Evolutionary conservation across 2,113 vertebrate species (phyloP).

Genomic region (Campylomormyrus numenius): DNA sequence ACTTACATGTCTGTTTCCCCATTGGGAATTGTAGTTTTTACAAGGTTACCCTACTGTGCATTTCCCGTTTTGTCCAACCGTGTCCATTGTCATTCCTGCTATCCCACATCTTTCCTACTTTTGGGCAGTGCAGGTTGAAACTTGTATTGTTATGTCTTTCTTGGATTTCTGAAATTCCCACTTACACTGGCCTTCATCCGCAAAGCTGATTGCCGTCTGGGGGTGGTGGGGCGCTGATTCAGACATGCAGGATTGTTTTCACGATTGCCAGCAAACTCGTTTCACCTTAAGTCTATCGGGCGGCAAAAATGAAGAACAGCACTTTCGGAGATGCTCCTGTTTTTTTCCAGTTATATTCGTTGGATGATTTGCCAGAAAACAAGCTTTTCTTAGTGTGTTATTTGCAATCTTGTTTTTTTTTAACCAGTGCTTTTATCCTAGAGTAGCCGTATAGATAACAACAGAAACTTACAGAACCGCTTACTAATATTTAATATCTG

Average conservation of each 20-base stretch:
- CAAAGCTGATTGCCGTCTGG: background rate
- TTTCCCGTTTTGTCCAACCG: background rate
- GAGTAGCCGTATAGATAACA: background rate
- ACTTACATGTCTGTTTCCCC: background rate
- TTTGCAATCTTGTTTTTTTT: background rate
- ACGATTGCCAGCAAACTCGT: background rate
- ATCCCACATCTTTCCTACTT: constrained; percentile 17
- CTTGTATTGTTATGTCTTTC: constrained; percentile 52
- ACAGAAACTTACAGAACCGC: background rate
- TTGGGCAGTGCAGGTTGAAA: constrained; percentile 38
- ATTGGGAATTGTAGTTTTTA: background rate
- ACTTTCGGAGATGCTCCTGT: background rate
- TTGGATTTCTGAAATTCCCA: constrained; percentile 54
- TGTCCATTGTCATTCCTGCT: background rate
- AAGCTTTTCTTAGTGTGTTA: background rate
- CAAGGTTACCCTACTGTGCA: background rate
- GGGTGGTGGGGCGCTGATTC: background rate
- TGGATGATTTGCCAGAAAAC: background rate
- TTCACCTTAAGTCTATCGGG: background rate
- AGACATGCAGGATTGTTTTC: background rate
- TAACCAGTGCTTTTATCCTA: background rate
- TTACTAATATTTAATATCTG: background rate
- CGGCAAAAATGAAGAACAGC: background rate
- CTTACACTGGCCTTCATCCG: constrained; percentile 20
- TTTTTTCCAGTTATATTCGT: background rate